These are phyloP conservation scores for Hirtodrosophila confusa DNA, from an alignment of 2,888 invertebrate genomes.

Conservation along the genomic window DNA sequence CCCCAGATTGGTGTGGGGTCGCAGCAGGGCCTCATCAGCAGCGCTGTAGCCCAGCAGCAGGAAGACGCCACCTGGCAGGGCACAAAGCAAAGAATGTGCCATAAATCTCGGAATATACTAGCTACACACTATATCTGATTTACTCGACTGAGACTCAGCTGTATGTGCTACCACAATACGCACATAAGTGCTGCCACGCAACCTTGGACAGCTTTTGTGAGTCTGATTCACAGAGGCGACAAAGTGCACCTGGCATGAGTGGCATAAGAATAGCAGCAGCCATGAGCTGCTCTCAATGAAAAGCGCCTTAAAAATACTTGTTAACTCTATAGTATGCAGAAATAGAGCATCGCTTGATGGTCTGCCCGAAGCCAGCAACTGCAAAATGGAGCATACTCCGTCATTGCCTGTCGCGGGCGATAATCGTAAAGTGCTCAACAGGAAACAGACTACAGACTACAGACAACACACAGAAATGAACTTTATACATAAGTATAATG, in stretches of 20 bases:
- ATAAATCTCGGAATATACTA: conserved; percentile 61
- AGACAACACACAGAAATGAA: conserved; percentile 16
- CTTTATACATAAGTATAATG: conserved; percentile 37
- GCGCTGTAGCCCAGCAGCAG: conserved; percentile 95
- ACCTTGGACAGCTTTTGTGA: conserved; percentile 41
- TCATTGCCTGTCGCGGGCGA: conserved; percentile 64
- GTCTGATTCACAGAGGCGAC: conserved; percentile 35
- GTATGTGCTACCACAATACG: conserved; percentile 13
- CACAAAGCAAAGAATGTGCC: conserved; percentile 34
- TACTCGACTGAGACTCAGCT: conserved; percentile 42
- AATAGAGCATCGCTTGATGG: conserved; percentile 17
- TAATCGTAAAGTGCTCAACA: conserved; percentile 69
- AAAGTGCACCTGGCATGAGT: conserved; percentile 35
- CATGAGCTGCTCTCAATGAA: conserved; percentile 13
- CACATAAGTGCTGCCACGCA: conserved; percentile 39
- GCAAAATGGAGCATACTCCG: conserved; percentile 34
- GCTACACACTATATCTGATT: conserved; percentile 48
- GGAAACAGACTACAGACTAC: conserved; percentile 24
- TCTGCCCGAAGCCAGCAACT: conserved; percentile 1
- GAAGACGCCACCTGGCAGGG: conserved; percentile 90
- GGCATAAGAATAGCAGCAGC: conserved; percentile 4
- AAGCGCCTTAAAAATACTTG: conserved; percentile 30
- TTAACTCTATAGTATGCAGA: conserved; percentile 19
- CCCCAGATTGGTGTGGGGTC: conserved; percentile 92
- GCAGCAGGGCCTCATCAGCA: conserved; percentile 92